Evolutionary conservation across 2,888 invertebrate species (phyloP), one percentile per base, ranked within the genome.

Genomic region (Agrochola circellaris): DNA sequence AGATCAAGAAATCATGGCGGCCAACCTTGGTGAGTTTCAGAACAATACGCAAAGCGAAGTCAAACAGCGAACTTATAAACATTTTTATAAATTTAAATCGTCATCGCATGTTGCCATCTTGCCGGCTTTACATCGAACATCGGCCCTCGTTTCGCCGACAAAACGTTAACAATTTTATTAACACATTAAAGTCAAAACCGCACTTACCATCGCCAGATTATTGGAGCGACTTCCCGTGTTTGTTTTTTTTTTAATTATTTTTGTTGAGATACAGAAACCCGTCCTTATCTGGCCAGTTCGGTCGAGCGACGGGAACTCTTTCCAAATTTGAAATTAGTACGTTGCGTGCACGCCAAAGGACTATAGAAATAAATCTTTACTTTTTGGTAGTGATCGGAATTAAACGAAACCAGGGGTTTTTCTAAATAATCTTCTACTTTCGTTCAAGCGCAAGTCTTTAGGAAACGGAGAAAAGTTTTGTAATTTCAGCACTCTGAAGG

Each of bases 1-100:
- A 97, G 98, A 99, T 93, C 97, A 98, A 89, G 98, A 98, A 92
- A 97, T 98, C 80, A 98, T 98, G 98, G 98, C 98, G 73, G 98
- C 98, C 73, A 98, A 98, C 95, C 97, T 98, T 95, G 98, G 98
- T 98, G 95, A 98, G 98, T 95, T 42, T 73, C 17, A 56, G n/a
- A 73, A 75, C 72, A 82, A 80, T 81, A 74, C 72, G 83, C 81
- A 45, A 79, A 82, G 86, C 88, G 89, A 89, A 89, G 86, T 88
- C 84, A 86, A 82, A 71, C 78, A 82, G 84, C 83, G 89, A 88
- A 87, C 85, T 84, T 86, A 89, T 81, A 86, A 74, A 82, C 70
- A 73, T 77, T 79, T 81, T 77, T 83, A 81, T 88, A 83, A 79
- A 79, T 77, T 73, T 54, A 72, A 83, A 73, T 75, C 84, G 85